A percentile compares a stretch with the other conserved stretches of the same genome.
phyloP scores from a whole-genome alignment of 1,140 invertebrate genomes.

The Octopus sinensis region DNA sequence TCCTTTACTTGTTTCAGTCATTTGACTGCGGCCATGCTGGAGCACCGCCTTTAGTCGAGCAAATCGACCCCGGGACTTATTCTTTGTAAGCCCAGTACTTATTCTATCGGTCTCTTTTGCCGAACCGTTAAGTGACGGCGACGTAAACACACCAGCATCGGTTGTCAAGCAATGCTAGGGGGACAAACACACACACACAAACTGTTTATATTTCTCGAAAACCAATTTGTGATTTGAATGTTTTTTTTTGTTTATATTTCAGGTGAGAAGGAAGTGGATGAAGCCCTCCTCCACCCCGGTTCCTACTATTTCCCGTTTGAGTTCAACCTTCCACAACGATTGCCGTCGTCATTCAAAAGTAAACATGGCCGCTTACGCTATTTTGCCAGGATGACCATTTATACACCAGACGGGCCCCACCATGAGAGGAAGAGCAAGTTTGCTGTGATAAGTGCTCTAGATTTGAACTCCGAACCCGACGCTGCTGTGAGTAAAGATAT shows the following conservation, averaged over 20 bases:
- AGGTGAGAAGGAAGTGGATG: conserved; percentile 51
- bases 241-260: conserved; percentile 10
- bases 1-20: too few species aligned
- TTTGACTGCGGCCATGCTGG: too few species aligned
- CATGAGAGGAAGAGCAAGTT: conserved; percentile 51
- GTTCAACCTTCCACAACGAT: conserved; percentile 44
- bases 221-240: not conserved
- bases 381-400: conserved; percentile 48
- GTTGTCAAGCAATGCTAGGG: too few species aligned
- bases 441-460: conserved; percentile 46
- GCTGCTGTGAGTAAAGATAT: conserved; percentile 40
- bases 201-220: not conserved
- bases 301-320: conserved; percentile 54
- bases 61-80: too few species aligned
- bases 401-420: conserved; percentile 45
- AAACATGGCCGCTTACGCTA: conserved; percentile 52
- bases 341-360: conserved; percentile 51
- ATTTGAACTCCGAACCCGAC: conserved; percentile 48
- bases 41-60: too few species aligned
- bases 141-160: too few species aligned
- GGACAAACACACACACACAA: too few species aligned
- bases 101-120: too few species aligned
- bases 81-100: too few species aligned
- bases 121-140: too few species aligned
- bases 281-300: conserved; percentile 44